Evolutionary conservation across 2,888 invertebrate species (phyloP).

Genomic region (Cosmia pyralina): DNA sequence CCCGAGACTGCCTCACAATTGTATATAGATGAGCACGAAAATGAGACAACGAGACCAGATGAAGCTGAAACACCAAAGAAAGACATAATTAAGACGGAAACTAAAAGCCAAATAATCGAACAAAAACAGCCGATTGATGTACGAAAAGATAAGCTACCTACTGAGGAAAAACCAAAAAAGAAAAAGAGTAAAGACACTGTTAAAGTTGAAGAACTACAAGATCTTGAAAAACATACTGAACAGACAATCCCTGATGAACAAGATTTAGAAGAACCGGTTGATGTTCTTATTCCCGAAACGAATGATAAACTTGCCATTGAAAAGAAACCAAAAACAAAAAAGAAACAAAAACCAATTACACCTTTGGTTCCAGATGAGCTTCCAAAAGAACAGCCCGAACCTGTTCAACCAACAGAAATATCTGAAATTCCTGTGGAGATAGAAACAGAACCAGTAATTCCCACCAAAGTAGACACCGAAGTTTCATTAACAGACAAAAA

Average conservation of each 20-base stretch:
- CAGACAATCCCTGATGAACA: background rate
- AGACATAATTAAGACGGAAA: slow-evolving; percentile 11
- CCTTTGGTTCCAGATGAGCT: slow-evolving; percentile 18
- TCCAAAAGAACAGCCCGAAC: slow-evolving; percentile 25
- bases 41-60: background rate
- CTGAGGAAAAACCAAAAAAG: slow-evolving; percentile 28
- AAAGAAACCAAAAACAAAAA: slow-evolving; percentile 53
- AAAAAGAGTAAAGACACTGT: slow-evolving; percentile 20
- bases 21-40: slow-evolving; percentile 2
- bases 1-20: slow-evolving; percentile 10
- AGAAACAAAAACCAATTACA: slow-evolving; percentile 43
- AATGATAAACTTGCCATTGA: slow-evolving; percentile 50
- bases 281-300: slow-evolving; percentile 70
- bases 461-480: slow-evolving; percentile 6
- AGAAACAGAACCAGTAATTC: slow-evolving; percentile 7
- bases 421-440: slow-evolving; percentile 28
- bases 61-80: slow-evolving; percentile 12
- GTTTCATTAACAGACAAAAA: slow-evolving; percentile 36
- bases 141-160: slow-evolving; percentile 6
- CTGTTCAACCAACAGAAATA: slow-evolving; percentile 12
- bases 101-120: background rate
- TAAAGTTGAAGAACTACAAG: slow-evolving; percentile 20
- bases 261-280: slow-evolving; percentile 35
- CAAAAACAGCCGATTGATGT: slow-evolving; percentile 7
- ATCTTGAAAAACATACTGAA: slow-evolving; percentile 4